Base-by-base conservation (phyloP, 35 echinoderm and acorn worm species). In the Anneissia japonica region DNA sequence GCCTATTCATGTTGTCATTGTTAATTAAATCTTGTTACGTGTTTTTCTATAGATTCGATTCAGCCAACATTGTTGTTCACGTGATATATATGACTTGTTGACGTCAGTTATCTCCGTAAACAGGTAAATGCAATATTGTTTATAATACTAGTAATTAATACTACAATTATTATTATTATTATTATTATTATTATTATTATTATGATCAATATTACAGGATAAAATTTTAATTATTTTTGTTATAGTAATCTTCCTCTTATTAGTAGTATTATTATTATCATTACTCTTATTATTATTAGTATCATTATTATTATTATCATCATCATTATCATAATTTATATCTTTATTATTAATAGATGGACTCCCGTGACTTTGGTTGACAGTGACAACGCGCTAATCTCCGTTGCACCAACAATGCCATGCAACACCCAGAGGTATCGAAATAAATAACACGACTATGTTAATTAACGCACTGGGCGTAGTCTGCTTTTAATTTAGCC, bases 371-470 rank as follows among this genome's bases (percentile, higher is more conserved):
- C 74, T 35, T 56, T 97, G 13, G 74, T 85, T 32, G 94, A 97
- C 38, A 38, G 79, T 16, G 55, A 93, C 76, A 91, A 91, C 75
- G 94, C 91, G 35, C 78, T 97, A 17, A 88, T 97, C 38, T 90
- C 91, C 0, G 84, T 97, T 23, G 88, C 91, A 35, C 85, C 94
- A 1, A 90, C 88, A 0, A 97, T 97, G 94, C 94, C 94, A 21
- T 34, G 46, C 26, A 97, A 97, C 46, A 91, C 87, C 76, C 31
- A 75, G 17, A 87, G 39, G 94, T 97, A 85, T 10, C 13, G 10
- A 3, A 34, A 35, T n/a, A n/a, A n/a, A n/a, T 14, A 32, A 14
- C 31, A 19, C 14, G n/a, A 35, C 9, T 77, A 32, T 32, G 17
- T 35, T 26, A 32, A 77, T n/a, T 37, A 34, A 32, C 35, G 33